Evolutionary conservation across 2,888 invertebrate genomes (phyloP), one percentile per base, ranked within the genome.

Genomic region (Sturmia bella): DNA sequence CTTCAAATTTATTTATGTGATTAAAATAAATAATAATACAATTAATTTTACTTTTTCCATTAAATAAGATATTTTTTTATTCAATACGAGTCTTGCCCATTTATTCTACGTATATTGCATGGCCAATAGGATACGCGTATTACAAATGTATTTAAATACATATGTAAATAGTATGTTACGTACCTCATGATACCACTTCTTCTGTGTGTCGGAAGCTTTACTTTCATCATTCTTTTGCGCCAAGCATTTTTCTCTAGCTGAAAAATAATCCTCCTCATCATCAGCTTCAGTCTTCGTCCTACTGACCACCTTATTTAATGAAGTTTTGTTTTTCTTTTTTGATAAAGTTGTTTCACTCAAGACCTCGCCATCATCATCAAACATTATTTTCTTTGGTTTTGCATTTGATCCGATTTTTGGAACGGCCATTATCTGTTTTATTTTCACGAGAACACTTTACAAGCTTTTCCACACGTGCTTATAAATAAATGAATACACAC

Each of bases 181-280:
- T 87, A 91, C 91, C 85, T 88, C 86, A 75, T 88, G 82, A 76
- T 86, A 91, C 91, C 91, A 91, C 64, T 91, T 90, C 61, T 88
- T 86, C 1, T 87, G 86, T 0, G 84, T 64, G 37, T 87, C 87
- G 2, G 59, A 13, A n/a, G 86, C 85, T 1, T 85, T 86, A 43
- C 19, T 69, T 50, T 13, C 56, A 3, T 21, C 50, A 21, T 19
- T 32, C 39, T 1, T 63, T 0, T 57, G 43, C 5, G n/a, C 24
- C 0, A 54, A 21, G 0, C 64, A 77, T 59, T 59, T 85, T 56
- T 86, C 86, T 13, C 85, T 83, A 52, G 84, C 86, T 19, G 52
- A 63, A 66, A 86, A 86, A 66, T 84, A 86, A 64, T 87, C 86
- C 54, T 86, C 86, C 12, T 86, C 79, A 3, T 63, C 61, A 9